These are phyloP conservation scores for Hestina assimilis DNA, from an alignment of 1,140 invertebrate species.

Conservation along the genomic window DNA sequence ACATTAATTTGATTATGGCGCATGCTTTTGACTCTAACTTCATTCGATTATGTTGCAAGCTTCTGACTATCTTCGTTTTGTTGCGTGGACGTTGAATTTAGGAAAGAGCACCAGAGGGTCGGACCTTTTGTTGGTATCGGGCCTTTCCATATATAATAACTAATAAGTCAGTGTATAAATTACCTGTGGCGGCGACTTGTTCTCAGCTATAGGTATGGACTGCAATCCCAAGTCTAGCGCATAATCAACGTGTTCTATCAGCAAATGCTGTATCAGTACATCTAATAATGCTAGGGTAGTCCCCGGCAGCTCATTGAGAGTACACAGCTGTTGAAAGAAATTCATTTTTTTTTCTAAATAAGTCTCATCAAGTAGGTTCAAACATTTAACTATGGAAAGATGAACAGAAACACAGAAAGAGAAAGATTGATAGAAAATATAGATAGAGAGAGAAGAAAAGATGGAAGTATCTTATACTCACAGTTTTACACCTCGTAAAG, in stretches of 20 bases:
- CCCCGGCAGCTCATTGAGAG: constrained; percentile 85
- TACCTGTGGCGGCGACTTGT: constrained; percentile 84
- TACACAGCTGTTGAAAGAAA: constrained; percentile 84
- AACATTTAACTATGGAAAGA: no score
- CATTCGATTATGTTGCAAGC: no score
- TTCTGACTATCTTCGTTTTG: no score
- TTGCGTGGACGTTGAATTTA: no score
- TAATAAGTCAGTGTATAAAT: neutral
- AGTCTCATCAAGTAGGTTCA: no score
- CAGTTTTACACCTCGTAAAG: constrained; percentile 91
- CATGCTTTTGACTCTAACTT: no score
- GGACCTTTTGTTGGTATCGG: no score
- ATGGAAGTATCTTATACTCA: constrained; percentile 62
- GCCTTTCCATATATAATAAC: neutral
- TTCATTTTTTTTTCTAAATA: neutral
- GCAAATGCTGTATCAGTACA: constrained; percentile 90
- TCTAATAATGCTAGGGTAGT: constrained; percentile 94
- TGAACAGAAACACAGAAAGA: no score
- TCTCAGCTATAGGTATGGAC: constrained; percentile 94
- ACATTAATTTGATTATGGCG: no score
- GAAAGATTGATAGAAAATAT: no score
- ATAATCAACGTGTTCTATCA: constrained; percentile 97
- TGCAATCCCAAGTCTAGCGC: constrained; percentile 96
- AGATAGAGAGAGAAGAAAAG: no score
- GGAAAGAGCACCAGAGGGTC: neutral